A percentile compares a stretch with the other conserved stretches of the same genome.
These are phyloP conservation scores for Erannis defoliaria DNA, from an alignment of 2,888 invertebrate genomes.

Conservation along the genomic window DNA sequence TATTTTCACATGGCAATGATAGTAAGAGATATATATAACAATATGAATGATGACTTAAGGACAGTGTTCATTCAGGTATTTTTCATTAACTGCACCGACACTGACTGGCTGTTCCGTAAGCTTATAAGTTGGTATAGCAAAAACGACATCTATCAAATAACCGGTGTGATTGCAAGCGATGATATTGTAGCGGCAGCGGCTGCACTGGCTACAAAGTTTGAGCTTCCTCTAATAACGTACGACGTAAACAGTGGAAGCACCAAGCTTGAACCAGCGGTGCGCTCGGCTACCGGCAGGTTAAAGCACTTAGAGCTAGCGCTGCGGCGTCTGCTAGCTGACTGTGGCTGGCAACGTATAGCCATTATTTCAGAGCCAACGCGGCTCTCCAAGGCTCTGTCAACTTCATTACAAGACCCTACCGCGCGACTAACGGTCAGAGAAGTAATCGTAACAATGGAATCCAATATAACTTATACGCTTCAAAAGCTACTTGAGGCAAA, in stretches of 20 bases:
- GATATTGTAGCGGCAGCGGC: background rate
- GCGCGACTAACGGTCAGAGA: background rate
- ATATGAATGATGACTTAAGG: no score
- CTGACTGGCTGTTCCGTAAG: background rate
- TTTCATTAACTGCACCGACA: background rate
- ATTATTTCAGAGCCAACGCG: background rate
- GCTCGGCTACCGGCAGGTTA: background rate
- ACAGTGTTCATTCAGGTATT: background rate
- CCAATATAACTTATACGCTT: background rate
- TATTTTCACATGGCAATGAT: no score
- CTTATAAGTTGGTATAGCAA: background rate
- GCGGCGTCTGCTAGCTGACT: slow-evolving; percentile 20
- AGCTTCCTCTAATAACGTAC: background rate
- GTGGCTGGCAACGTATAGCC: slow-evolving; percentile 6
- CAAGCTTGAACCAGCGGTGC: no score
- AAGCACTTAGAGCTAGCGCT: slow-evolving; percentile 16
- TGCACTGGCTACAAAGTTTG: background rate
- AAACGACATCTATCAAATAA: background rate
- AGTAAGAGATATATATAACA: no score
- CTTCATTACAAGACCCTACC: background rate
- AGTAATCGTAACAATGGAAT: background rate
- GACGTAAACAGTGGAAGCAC: background rate
- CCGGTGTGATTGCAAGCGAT: background rate
- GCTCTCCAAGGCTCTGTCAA: background rate
- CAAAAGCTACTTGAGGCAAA: background rate